A percentile compares a stretch with the other conserved stretches of the same genome.
These are phyloP conservation scores for Archocentrus centrarchus DNA, from an alignment of 2,113 vertebrate genomes.

Conservation along the genomic window DNA sequence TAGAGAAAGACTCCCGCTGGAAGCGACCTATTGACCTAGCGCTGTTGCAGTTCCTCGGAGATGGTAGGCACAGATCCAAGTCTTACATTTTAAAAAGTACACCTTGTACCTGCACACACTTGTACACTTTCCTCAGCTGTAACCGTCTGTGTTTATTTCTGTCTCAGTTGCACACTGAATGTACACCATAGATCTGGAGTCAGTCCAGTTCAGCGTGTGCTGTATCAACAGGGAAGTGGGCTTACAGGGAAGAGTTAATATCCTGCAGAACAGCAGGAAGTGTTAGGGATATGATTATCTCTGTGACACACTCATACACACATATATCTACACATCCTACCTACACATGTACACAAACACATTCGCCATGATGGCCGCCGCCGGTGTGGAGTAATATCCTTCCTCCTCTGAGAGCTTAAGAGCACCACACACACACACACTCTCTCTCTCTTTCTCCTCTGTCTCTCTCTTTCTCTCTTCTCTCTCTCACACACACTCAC, in stretches of 20 bases:
- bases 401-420: slow-evolving; percentile 52
- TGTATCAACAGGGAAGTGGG: slow-evolving; percentile 49
- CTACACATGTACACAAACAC: slow-evolving; percentile 22
- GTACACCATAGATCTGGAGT: slow-evolving; percentile 12
- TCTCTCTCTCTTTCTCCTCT: background rate
- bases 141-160: slow-evolving; percentile 4
- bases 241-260: slow-evolving; percentile 71
- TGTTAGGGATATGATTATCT: slow-evolving; percentile 57
- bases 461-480: no score
- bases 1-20: slow-evolving; percentile 96
- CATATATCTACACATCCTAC: background rate
- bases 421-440: background rate
- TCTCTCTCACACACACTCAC: background rate
- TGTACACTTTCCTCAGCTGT: background rate
- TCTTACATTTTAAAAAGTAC: background rate
- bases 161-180: background rate
- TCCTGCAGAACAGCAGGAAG: slow-evolving; percentile 62
- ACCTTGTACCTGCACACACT: background rate
- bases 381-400: slow-evolving; percentile 69
- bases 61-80: slow-evolving; percentile 79
- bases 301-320: slow-evolving; percentile 22
- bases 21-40: slow-evolving; percentile 94
- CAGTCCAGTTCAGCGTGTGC: slow-evolving; percentile 41
- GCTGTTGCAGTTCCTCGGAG: slow-evolving; percentile 95
- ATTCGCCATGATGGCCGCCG: slow-evolving; percentile 37